Conservation (phyloP, 1,140 invertebrate genomes). For the Pollicipes pollicipes region DNA sequence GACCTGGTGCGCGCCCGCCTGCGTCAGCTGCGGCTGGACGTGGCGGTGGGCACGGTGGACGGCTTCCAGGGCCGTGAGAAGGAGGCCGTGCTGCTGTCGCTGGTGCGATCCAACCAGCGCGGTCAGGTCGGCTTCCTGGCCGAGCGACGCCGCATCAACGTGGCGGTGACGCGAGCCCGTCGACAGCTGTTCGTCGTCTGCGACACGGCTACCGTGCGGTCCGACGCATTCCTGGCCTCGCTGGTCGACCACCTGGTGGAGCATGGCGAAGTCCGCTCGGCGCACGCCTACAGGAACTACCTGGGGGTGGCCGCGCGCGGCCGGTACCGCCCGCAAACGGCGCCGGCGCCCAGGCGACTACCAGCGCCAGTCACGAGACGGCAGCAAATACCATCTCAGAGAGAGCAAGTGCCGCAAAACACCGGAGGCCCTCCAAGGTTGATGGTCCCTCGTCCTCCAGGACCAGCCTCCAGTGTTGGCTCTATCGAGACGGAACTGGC, state of each 20-base stretch:
- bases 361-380: too few relatives aligned
- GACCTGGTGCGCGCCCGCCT: conserved; percentile 25
- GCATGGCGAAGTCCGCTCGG: conserved; percentile 33
- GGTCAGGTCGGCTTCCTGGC: conserved; percentile 40
- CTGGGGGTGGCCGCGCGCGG: background rate
- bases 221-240: conserved; percentile 30
- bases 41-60: conserved; percentile 40
- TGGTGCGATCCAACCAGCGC: conserved; percentile 28
- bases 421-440: too few relatives aligned
- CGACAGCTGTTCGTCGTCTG: conserved; percentile 37
- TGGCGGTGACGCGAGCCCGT: conserved; percentile 40
- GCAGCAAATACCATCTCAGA: too few relatives aligned
- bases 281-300: conserved; percentile 15
- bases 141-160: conserved; percentile 40
- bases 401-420: too few relatives aligned
- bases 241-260: conserved; percentile 34
- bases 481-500: too few relatives aligned
- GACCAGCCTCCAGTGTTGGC: too few relatives aligned
- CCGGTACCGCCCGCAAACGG: too few relatives aligned
- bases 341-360: too few relatives aligned
- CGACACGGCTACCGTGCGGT: conserved; percentile 36
- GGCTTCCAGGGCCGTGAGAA: conserved; percentile 39
- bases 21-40: conserved; percentile 25
- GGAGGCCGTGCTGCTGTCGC: conserved; percentile 34
- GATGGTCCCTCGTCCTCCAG: too few relatives aligned